Percentiles rank a stretch among this genome's conserved stretches.
phyloP scores from a whole-genome alignment of 2,113 vertebrate species.

The Python bivittatus region DNA sequence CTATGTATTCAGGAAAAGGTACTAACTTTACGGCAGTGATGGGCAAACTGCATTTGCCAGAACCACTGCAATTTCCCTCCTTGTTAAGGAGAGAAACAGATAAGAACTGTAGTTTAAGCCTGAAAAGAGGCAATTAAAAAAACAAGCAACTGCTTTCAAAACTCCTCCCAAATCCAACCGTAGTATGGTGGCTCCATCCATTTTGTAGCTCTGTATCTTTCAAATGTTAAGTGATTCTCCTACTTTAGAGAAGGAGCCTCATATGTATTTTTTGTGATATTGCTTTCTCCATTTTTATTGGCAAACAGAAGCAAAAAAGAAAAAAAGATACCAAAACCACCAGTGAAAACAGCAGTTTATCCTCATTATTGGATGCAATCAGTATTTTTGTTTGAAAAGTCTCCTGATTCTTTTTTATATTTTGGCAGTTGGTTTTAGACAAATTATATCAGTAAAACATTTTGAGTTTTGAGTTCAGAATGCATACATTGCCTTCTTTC shows the following conservation, averaged over 20 bases:
- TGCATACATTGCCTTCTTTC: not conserved
- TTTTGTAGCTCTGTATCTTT: too few species aligned
- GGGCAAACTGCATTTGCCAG: too few species aligned
- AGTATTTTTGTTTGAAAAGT: not conserved
- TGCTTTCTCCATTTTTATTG: not conserved
- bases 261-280: not conserved
- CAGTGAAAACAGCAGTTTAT: not conserved
- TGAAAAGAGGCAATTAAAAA: too few species aligned
- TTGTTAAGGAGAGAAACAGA: too few species aligned
- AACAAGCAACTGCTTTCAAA: too few species aligned
- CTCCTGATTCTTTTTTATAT: not conserved
- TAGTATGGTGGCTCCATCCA: too few species aligned
- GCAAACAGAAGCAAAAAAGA: not conserved
- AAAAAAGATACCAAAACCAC: not conserved
- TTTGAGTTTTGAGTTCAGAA: constrained; percentile 6
- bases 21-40: not conserved
- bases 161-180: too few species aligned
- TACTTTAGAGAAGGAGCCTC: not conserved
- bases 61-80: too few species aligned
- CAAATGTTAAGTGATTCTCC: too few species aligned
- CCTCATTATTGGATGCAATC: not conserved
- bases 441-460: not conserved
- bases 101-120: too few species aligned
- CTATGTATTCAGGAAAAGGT: not conserved
- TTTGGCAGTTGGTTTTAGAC: not conserved